Evolutionary conservation across 2,888 invertebrate genomes (phyloP).

Genomic region (Conus canariensis): DNA sequence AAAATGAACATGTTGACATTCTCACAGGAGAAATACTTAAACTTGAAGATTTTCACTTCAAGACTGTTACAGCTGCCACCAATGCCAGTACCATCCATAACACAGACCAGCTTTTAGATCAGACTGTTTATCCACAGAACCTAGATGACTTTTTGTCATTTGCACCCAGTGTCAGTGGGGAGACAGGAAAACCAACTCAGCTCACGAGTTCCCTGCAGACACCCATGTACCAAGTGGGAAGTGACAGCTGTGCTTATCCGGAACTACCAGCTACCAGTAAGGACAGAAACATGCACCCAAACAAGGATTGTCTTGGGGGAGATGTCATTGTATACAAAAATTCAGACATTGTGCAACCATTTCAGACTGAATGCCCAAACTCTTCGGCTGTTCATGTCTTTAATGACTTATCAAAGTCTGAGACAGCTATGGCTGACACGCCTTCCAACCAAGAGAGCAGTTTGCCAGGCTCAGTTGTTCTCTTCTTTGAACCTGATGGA

Average conservation of each 20-base stretch:
- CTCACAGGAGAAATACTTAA: conserved; percentile 9
- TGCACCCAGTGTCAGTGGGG: not conserved
- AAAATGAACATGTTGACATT: conserved; percentile 10
- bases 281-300: not conserved
- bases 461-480: not conserved
- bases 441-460: not conserved
- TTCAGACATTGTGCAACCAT: not conserved
- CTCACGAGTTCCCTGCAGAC: not conserved
- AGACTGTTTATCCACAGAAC: not conserved
- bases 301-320: not conserved
- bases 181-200: not conserved
- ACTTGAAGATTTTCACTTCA: conserved; percentile 8
- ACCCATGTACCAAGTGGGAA: not conserved
- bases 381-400: not conserved
- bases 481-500: not conserved
- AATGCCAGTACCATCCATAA: not conserved
- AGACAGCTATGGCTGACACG: not conserved
- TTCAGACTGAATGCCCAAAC: not conserved
- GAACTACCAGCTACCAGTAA: not conserved
- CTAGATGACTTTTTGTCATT: conserved; percentile 7
- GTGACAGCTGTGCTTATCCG: not conserved
- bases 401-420: not conserved
- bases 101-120: conserved; percentile 4
- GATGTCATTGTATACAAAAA: not conserved
- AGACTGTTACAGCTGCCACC: not conserved